phyloP scores from a whole-genome alignment of 2,888 invertebrate species.

The Micoletzkya japonica region DNA sequence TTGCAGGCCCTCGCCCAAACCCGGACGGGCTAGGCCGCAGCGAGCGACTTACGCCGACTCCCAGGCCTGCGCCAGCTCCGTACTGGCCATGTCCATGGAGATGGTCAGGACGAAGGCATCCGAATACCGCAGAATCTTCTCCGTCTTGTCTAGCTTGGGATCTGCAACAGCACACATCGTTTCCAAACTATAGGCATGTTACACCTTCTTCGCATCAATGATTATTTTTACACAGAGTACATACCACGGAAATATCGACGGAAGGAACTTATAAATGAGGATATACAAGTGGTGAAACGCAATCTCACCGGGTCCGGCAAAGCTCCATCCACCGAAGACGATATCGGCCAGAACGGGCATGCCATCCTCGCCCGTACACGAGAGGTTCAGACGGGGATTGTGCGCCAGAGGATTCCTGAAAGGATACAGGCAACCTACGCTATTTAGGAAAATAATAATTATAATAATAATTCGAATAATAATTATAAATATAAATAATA shows the following conservation, averaged over 20 bases:
- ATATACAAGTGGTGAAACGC: neutral
- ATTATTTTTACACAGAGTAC: no score
- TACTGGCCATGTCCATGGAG: constrained; percentile 4
- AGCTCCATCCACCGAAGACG: constrained; percentile 22
- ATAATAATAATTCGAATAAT: no score
- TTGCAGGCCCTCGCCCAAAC: no score
- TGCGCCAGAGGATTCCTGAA: neutral
- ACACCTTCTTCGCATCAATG: neutral
- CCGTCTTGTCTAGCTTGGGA: neutral
- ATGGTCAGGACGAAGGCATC: constrained; percentile 14
- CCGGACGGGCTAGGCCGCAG: neutral
- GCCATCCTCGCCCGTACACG: neutral
- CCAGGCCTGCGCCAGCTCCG: constrained; percentile 23
- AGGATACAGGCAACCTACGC: no score
- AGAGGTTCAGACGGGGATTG: neutral
- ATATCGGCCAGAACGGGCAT: neutral
- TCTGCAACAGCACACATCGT: neutral
- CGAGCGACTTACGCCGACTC: constrained; percentile 10
- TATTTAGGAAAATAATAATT: no score
- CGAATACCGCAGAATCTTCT: constrained; percentile 3
- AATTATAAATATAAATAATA: no score
- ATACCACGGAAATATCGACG: no score
- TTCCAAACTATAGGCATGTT: neutral
- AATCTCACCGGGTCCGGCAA: neutral
- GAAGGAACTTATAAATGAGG: neutral